Evolutionary conservation across 2,888 invertebrate genomes (phyloP).

Genomic region (Drosophila siamana): DNA sequence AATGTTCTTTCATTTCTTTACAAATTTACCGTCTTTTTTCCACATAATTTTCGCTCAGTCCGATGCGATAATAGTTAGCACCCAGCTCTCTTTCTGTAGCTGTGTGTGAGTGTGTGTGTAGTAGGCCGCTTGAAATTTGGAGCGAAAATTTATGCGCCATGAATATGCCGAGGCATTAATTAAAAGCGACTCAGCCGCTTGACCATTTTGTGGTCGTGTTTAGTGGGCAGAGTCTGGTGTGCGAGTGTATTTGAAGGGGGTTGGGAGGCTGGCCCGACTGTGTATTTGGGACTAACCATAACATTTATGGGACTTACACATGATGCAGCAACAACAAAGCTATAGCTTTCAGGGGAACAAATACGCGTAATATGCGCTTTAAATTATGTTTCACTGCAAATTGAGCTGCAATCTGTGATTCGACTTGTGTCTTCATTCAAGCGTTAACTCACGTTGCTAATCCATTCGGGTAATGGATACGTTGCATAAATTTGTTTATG

Average conservation of each 20-base stretch:
- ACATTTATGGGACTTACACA: constrained; percentile 56
- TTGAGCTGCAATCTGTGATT: constrained; percentile 21
- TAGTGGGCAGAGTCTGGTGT: constrained; percentile 30
- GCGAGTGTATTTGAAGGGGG: background rate
- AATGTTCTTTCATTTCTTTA: constrained; percentile 32
- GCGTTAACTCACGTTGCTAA: constrained; percentile 10
- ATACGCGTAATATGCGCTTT: constrained; percentile 46
- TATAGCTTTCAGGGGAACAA: constrained; percentile 27
- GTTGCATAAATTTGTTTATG: background rate
- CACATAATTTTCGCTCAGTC: constrained; percentile 40
- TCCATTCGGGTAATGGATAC: constrained; percentile 15
- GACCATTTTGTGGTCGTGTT: constrained; percentile 61
- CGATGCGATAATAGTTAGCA: constrained; percentile 35
- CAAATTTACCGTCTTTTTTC: constrained; percentile 27
- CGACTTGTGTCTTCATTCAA: constrained; percentile 8
- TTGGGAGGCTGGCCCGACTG: background rate
- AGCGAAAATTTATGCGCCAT: constrained; percentile 63
- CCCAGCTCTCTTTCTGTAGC: background rate
- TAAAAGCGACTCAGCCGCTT: constrained; percentile 68
- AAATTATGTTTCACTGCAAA: constrained; percentile 42
- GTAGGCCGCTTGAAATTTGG: constrained; percentile 26
- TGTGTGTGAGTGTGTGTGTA: constrained; percentile 3
- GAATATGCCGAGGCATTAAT: constrained; percentile 70
- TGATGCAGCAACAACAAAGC: constrained; percentile 26
- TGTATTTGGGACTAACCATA: constrained; percentile 32